Evolutionary conservation across 2,113 vertebrate species (phyloP).

Genomic region (Syngnathus typhle): DNA sequence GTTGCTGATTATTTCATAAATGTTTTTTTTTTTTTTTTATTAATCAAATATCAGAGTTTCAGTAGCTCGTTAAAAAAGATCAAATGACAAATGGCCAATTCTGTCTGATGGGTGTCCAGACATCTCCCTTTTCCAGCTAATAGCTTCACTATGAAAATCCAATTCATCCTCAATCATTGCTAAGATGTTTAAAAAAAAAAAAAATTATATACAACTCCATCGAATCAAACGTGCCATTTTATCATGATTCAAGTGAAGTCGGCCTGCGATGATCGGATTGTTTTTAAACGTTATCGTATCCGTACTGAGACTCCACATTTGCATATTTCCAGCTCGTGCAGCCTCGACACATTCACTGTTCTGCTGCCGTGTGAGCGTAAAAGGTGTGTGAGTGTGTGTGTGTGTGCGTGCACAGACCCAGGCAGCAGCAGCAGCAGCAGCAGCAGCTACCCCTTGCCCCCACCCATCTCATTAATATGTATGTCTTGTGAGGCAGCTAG

Average conservation of each 20-base stretch:
- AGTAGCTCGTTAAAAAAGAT: constrained; percentile 13
- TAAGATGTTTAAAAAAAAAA: background rate
- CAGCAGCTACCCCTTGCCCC: constrained; percentile 74
- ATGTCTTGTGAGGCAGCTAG: constrained; percentile 76
- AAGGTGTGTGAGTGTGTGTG: constrained; percentile 13
- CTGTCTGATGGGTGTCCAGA: constrained; percentile 18
- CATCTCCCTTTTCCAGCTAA: background rate
- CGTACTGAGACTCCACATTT: constrained; percentile 57
- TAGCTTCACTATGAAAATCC: background rate
- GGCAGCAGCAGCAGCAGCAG: no score
- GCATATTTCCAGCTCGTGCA: constrained; percentile 61
- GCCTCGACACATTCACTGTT: constrained; percentile 36
- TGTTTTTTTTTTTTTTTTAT: background rate
- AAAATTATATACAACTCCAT: background rate
- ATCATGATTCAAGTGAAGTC: constrained; percentile 9
- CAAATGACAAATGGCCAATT: constrained; percentile 10
- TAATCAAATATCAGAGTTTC: background rate
- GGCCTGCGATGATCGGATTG: constrained; percentile 27
- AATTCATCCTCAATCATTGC: background rate
- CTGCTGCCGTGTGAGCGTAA: constrained; percentile 12
- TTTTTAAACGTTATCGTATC: constrained; percentile 54
- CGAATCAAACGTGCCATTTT: background rate
- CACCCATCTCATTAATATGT: constrained; percentile 80
- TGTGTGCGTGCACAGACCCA: constrained; percentile 60
- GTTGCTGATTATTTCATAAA: constrained; percentile 2